phyloP scores from a whole-genome alignment of 2,888 invertebrate genomes.

The Cantharis lateralis region DNA sequence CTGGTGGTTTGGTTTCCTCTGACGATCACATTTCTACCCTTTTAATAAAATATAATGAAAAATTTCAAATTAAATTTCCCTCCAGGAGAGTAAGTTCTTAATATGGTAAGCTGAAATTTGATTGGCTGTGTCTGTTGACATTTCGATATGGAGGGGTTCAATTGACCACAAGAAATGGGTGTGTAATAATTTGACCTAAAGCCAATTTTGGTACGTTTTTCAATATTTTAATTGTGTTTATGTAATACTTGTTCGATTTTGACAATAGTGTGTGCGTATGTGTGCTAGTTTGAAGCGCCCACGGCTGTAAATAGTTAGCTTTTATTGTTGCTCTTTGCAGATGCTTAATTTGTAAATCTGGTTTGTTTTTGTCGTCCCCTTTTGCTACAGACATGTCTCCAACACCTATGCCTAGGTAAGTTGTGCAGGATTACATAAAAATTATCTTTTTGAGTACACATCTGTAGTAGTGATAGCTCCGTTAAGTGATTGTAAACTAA shows the following conservation, averaged over 20 bases:
- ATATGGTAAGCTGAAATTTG: slow-evolving; percentile 37
- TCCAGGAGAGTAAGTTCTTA: slow-evolving; percentile 17
- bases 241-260: background rate
- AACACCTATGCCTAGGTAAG: slow-evolving; percentile 57
- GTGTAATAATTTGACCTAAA: slow-evolving; percentile 31
- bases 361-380: background rate
- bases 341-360: slow-evolving; percentile 1
- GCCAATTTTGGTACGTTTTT: slow-evolving; percentile 23
- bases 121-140: slow-evolving; percentile 33
- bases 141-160: slow-evolving; percentile 19
- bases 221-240: background rate
- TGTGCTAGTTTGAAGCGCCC: background rate
- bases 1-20: background rate
- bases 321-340: slow-evolving; percentile 7
- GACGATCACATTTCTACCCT: background rate
- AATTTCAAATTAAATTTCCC: background rate
- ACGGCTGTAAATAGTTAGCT: slow-evolving; percentile 12
- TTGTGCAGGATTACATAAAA: slow-evolving; percentile 10
- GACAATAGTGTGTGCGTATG: background rate
- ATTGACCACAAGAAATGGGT: slow-evolving; percentile 36
- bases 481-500: background rate
- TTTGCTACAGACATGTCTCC: slow-evolving; percentile 51
- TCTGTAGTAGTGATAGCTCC: background rate
- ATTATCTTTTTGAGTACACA: background rate
- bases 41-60: background rate